Conservation (phyloP, 2,797 vertebrate genomes). For the Acrossocheilus fasciatus region DNA sequence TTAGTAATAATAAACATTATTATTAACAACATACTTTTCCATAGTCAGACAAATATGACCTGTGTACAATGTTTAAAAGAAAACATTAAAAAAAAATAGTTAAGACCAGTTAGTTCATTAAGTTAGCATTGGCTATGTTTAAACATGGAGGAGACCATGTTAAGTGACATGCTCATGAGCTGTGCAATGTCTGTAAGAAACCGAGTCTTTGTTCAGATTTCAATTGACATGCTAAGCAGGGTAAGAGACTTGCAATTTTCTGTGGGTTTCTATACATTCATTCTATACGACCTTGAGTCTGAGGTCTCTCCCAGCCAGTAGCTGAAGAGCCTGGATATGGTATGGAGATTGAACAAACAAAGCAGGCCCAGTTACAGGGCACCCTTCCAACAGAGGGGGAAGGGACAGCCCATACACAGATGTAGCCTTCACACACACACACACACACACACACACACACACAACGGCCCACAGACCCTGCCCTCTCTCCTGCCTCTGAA, state of each 20-base stretch:
- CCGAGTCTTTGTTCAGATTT: constrained; percentile 38
- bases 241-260: constrained; percentile 43
- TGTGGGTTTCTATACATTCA: constrained; percentile 32
- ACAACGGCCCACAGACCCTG: neutral
- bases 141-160: neutral
- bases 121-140: neutral
- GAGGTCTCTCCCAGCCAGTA: constrained; percentile 45
- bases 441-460: constrained; percentile 45
- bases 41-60: neutral
- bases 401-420: constrained; percentile 46
- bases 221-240: constrained; percentile 56
- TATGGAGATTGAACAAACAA: constrained; percentile 49
- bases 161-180: constrained; percentile 12
- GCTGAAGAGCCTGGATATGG: constrained; percentile 48
- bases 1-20: neutral
- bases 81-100: neutral
- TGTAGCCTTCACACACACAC: constrained; percentile 38
- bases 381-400: constrained; percentile 56
- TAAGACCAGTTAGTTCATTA: neutral
- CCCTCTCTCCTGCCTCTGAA: constrained; percentile 26
- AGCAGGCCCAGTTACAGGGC: constrained; percentile 48
- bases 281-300: constrained; percentile 42
- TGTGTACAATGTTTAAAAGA: neutral
- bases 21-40: neutral
- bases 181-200: constrained; percentile 47